phyloP scores from a whole-genome alignment of 2,888 invertebrate genomes.

The Hirtodrosophila confusa region DNA sequence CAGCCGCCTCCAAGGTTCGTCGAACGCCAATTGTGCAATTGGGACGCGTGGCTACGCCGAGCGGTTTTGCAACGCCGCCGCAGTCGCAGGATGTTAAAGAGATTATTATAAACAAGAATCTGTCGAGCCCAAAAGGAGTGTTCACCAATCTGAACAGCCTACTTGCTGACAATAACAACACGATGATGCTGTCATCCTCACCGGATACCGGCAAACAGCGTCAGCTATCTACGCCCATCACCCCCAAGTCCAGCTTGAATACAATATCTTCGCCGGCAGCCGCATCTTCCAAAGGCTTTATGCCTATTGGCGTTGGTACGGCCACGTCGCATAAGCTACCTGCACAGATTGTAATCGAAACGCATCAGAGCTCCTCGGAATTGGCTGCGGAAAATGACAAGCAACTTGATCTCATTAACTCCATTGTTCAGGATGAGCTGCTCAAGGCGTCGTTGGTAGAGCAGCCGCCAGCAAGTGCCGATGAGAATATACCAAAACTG shows the following conservation, averaged over 20 bases:
- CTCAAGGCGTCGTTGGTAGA: constrained; percentile 63
- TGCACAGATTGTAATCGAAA: constrained; percentile 83
- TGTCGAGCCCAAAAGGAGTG: constrained; percentile 67
- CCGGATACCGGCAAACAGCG: constrained; percentile 27
- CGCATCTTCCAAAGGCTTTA: constrained; percentile 77
- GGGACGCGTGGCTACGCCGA: constrained; percentile 25
- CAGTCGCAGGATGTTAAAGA: constrained; percentile 74
- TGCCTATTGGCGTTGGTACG: constrained; percentile 81
- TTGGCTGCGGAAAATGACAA: constrained; percentile 83
- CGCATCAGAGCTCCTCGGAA: constrained; percentile 82
- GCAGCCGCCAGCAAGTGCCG: constrained; percentile 62
- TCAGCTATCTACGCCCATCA: constrained; percentile 39
- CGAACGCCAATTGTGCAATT: constrained; percentile 67
- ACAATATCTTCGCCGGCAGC: constrained; percentile 42
- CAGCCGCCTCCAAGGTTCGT: constrained; percentile 39
- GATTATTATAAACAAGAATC: constrained; percentile 80
- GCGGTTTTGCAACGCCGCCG: constrained; percentile 44
- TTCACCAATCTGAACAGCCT: constrained; percentile 68
- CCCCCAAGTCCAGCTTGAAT: constrained; percentile 42
- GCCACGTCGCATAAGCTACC: constrained; percentile 82
- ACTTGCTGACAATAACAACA: constrained; percentile 53
- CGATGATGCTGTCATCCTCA: constrained; percentile 18
- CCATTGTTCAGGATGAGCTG: constrained; percentile 83
- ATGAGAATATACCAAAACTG: constrained; percentile 84
- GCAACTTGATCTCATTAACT: constrained; percentile 83